Evolutionary conservation across 2,888 invertebrate genomes (phyloP).

Genomic region (Disparrhopalites patrizii): DNA sequence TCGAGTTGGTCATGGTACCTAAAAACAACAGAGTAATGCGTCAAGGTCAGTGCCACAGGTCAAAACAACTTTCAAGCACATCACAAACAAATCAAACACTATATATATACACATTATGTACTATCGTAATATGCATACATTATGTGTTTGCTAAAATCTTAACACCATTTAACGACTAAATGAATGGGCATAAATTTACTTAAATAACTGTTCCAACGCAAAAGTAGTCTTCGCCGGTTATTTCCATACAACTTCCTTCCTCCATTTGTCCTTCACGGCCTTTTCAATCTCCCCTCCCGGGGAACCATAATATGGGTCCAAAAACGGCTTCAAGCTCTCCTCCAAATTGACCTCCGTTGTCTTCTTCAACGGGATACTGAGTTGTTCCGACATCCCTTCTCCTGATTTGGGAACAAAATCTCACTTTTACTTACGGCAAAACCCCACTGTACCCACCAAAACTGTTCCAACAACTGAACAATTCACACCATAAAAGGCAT

Average conservation of each 20-base stretch:
- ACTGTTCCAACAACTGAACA: not conserved
- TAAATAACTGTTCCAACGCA: slow-evolving; percentile 34
- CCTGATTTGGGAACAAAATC: too few species aligned
- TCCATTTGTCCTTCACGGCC: slow-evolving; percentile 32
- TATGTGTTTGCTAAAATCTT: too few species aligned
- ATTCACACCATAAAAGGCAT: not conserved
- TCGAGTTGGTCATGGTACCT: slow-evolving; percentile 97
- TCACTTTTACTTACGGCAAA: too few species aligned
- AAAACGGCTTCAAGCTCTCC: slow-evolving; percentile 19
- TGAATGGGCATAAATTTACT: slow-evolving; percentile 17
- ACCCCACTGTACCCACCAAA: too few species aligned
- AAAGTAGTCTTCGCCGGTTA: slow-evolving; percentile 27
- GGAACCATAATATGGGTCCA: not conserved
- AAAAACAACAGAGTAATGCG: slow-evolving; percentile 50
- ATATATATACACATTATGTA: too few species aligned
- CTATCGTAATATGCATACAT: too few species aligned
- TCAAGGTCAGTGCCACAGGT: not conserved
- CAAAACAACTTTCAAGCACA: not conserved
- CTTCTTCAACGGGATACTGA: slow-evolving; percentile 36
- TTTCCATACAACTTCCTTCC: slow-evolving; percentile 34
- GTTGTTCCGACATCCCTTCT: slow-evolving; percentile 13
- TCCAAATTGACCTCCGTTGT: slow-evolving; percentile 34
- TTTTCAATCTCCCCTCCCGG: slow-evolving; percentile 14
- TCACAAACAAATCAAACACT: not conserved
- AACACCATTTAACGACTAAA: not conserved